Evolutionary conservation across 2,113 vertebrate species (phyloP).

Genomic region (Puntigrus tetrazona): DNA sequence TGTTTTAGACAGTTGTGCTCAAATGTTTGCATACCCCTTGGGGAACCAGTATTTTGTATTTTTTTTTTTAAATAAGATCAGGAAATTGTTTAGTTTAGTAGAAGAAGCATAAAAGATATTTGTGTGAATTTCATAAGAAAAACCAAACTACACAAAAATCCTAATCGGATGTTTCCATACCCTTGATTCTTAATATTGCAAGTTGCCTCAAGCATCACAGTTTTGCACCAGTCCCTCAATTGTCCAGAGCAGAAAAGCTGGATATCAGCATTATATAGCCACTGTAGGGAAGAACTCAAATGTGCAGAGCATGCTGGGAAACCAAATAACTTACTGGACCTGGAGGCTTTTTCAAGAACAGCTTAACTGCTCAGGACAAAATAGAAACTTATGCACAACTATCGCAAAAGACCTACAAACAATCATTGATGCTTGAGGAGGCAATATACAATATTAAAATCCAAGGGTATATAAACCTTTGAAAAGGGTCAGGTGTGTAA

Average conservation of each 20-base stretch:
- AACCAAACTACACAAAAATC: background rate
- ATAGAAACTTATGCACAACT: background rate
- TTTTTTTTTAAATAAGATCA: background rate
- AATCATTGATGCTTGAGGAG: background rate
- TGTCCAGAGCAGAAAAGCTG: background rate
- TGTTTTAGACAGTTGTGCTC: background rate
- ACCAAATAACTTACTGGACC: slow-evolving; percentile 1
- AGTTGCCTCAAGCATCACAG: background rate
- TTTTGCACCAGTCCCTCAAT: background rate
- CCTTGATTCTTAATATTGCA: background rate
- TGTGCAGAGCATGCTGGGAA: background rate
- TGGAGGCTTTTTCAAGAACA: background rate
- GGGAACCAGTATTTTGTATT: background rate
- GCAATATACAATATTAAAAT: background rate
- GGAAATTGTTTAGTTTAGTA: too few relatives aligned
- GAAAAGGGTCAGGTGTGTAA: background rate
- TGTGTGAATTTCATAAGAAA: background rate
- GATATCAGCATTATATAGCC: background rate
- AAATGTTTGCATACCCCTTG: slow-evolving; percentile 21
- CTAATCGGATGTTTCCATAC: background rate
- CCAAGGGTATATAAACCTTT: background rate
- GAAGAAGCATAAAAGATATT: background rate
- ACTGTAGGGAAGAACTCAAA: slow-evolving; percentile 7
- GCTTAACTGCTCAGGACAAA: background rate
- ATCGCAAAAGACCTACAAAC: background rate